Evolutionary conservation across 2,888 invertebrate genomes (phyloP).

Genomic region (Operophtera brumata): DNA sequence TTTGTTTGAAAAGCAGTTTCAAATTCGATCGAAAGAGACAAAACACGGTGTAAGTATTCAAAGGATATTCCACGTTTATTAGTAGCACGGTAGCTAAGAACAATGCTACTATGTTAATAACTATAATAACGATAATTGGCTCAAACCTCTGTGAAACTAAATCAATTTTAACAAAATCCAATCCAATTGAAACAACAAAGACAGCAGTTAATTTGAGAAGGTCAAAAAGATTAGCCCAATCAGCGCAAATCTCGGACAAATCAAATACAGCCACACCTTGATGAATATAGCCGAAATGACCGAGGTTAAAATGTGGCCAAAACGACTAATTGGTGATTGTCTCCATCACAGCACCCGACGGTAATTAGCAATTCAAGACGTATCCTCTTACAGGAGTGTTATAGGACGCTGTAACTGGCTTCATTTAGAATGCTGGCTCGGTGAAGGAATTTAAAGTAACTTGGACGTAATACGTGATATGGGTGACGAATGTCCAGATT

Average conservation of each 20-base stretch:
- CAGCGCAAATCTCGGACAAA: constrained; percentile 12
- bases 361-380: constrained; percentile 35
- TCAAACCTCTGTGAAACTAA: background rate
- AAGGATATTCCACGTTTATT: no score
- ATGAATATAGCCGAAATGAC: constrained; percentile 13
- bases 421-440: constrained; percentile 70
- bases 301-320: constrained; percentile 16
- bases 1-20: no score
- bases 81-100: no score
- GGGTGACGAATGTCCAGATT: constrained; percentile 40
- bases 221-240: constrained; percentile 13
- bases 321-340: constrained; percentile 20
- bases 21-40: no score
- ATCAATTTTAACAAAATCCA: no score
- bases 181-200: constrained; percentile 4
- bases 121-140: background rate
- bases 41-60: no score
- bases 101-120: no score
- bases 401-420: constrained; percentile 52
- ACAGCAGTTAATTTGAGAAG: constrained; percentile 3
- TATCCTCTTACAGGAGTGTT: constrained; percentile 44
- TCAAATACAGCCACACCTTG: background rate
- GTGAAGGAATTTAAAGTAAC: constrained; percentile 70
- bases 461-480: constrained; percentile 62
- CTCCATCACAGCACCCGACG: constrained; percentile 10